Conservation (phyloP, 2,113 vertebrate genomes). For the Campylorhamphus procurvoides region DNA sequence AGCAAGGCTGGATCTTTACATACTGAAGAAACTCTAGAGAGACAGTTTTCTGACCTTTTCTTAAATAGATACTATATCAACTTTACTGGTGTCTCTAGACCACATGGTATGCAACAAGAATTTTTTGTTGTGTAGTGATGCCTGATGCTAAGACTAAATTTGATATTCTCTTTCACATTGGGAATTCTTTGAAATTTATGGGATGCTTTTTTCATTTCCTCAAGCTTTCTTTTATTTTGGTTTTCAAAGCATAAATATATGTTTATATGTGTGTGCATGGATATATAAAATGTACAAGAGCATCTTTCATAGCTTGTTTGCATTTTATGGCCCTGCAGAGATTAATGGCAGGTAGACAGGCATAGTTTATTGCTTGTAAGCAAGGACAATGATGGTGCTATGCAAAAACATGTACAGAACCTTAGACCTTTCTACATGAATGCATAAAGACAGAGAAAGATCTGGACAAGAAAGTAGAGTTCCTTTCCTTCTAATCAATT, state of each 20-base stretch:
- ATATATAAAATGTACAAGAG: neutral
- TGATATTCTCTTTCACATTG: neutral
- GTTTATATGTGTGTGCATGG: neutral
- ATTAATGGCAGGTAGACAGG: neutral
- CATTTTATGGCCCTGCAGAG: neutral
- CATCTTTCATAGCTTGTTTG: neutral
- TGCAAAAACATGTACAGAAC: neutral
- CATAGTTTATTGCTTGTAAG: neutral
- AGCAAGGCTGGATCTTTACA: neutral
- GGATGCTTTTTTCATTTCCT: neutral
- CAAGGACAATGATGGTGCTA: neutral
- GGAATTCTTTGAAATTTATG: neutral
- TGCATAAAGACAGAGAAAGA: neutral
- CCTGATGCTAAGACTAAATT: constrained; percentile 10
- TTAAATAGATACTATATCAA: neutral
- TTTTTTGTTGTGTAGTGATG: neutral
- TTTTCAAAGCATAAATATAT: neutral
- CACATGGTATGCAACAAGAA: neutral
- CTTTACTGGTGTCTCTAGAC: neutral
- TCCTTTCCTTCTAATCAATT: neutral
- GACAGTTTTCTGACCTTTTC: neutral
- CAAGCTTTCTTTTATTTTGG: neutral
- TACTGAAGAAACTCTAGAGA: neutral
- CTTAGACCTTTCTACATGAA: neutral
- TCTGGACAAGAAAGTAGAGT: neutral